Evolutionary conservation across 2,888 invertebrate species (phyloP).

Genomic region (Gryllus longicercus): DNA sequence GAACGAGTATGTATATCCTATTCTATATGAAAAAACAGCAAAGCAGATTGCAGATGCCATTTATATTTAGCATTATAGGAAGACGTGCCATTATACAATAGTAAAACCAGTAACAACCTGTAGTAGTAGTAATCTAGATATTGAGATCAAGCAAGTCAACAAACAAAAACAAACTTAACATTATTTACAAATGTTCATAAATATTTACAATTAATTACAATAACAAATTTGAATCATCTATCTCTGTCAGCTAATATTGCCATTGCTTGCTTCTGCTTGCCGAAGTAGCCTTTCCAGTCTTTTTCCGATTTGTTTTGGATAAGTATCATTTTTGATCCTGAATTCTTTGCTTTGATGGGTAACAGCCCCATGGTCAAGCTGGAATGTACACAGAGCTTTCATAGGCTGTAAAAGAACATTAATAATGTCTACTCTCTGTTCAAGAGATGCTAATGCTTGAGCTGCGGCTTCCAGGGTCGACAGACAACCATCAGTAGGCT

Average conservation of each 20-base stretch:
- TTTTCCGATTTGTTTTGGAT: slow-evolving; percentile 77
- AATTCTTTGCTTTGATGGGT: slow-evolving; percentile 91
- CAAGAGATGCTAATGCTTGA: slow-evolving; percentile 71
- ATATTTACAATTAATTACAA: background rate
- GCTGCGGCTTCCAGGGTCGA: slow-evolving; percentile 88
- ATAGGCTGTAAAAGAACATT: slow-evolving; percentile 69
- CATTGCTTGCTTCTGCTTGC: slow-evolving; percentile 31
- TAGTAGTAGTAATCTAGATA: no score
- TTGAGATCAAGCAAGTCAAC: no score
- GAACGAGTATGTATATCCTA: no score
- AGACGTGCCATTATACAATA: no score
- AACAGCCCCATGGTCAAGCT: slow-evolving; percentile 86
- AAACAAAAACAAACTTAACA: no score
- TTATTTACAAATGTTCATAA: no score
- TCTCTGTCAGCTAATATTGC: slow-evolving; percentile 11
- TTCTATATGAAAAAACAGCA: no score
- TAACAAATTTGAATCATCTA: background rate
- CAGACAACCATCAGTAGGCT: slow-evolving; percentile 86
- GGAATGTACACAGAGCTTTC: slow-evolving; percentile 78
- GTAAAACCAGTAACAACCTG: no score
- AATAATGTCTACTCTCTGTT: slow-evolving; percentile 63
- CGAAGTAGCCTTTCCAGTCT: slow-evolving; percentile 53
- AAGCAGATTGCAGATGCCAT: no score
- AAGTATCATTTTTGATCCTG: slow-evolving; percentile 72
- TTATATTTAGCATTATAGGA: no score